phyloP scores from a whole-genome alignment of 2,113 vertebrate species.

The Nothocercus julius region DNA sequence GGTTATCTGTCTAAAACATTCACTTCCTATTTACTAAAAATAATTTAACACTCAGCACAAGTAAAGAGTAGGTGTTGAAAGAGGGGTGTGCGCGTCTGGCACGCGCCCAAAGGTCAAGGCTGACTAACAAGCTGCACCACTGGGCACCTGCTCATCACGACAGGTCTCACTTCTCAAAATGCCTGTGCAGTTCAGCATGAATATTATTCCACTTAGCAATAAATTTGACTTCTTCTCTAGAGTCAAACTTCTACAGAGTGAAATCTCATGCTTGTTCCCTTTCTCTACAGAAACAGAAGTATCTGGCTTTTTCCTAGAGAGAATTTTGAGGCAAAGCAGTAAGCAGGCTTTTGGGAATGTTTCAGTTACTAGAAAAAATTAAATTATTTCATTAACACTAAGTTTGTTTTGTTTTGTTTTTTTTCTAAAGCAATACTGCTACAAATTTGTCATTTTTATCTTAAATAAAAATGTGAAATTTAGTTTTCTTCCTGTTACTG shows the following conservation, averaged over 20 bases:
- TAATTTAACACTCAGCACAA: conserved; percentile 19
- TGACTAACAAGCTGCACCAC: not conserved
- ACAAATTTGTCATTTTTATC: not conserved
- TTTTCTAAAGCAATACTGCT: not conserved
- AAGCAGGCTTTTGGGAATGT: not conserved
- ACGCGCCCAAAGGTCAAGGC: not conserved
- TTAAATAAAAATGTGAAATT: not conserved
- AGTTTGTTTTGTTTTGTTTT: not conserved
- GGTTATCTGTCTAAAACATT: not conserved
- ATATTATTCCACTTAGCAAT: not conserved
- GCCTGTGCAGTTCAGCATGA: not conserved
- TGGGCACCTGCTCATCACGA: not conserved
- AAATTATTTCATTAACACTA: not conserved
- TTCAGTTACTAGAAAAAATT: not conserved
- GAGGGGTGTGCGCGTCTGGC: accelerated
- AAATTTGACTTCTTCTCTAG: not conserved
- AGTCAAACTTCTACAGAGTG: not conserved
- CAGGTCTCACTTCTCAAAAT: not conserved
- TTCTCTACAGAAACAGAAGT: not conserved
- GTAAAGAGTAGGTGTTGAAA: not conserved
- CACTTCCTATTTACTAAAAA: not conserved
- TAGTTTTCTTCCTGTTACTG: not conserved
- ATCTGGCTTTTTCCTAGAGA: not conserved
- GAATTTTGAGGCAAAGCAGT: not conserved
- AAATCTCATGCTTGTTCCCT: not conserved